These are phyloP conservation scores for Babyrousa celebensis DNA, from an alignment of 2,797 vertebrate genomes.

Conservation along the genomic window DNA sequence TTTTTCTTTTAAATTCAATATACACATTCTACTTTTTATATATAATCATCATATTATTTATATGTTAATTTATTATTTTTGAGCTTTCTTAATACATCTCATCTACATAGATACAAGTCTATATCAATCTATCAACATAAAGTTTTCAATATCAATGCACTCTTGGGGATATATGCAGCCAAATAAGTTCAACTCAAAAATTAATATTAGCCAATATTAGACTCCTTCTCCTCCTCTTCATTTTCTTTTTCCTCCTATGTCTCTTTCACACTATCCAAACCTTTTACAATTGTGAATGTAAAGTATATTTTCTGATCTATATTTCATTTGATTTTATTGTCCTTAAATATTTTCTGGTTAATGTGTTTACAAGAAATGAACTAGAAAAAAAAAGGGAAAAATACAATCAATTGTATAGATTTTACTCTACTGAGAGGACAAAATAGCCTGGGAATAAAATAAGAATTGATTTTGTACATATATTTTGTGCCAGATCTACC, in stretches of 20 bases:
- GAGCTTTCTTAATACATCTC: neutral
- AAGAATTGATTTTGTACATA: neutral
- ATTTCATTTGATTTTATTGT: constrained; percentile 60
- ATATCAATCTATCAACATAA: constrained; percentile 21
- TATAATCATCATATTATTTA: neutral
- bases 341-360: constrained; percentile 52
- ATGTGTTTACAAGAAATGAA: constrained; percentile 27
- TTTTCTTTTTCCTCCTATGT: neutral
- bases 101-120: neutral
- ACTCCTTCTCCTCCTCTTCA: too few species aligned
- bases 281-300: neutral
- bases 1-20: constrained; percentile 28
- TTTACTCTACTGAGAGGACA: neutral
- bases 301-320: constrained; percentile 45
- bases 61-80: constrained; percentile 38
- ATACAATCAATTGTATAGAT: neutral
- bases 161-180: neutral
- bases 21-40: neutral
- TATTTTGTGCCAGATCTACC: neutral
- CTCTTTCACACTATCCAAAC: neutral
- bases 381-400: neutral
- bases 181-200: constrained; percentile 8
- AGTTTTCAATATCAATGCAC: neutral
- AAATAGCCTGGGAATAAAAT: neutral
- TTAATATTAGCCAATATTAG: constrained; percentile 5